phyloP scores from a whole-genome alignment of 2,113 vertebrate species.

The Alaudala cheleensis region DNA sequence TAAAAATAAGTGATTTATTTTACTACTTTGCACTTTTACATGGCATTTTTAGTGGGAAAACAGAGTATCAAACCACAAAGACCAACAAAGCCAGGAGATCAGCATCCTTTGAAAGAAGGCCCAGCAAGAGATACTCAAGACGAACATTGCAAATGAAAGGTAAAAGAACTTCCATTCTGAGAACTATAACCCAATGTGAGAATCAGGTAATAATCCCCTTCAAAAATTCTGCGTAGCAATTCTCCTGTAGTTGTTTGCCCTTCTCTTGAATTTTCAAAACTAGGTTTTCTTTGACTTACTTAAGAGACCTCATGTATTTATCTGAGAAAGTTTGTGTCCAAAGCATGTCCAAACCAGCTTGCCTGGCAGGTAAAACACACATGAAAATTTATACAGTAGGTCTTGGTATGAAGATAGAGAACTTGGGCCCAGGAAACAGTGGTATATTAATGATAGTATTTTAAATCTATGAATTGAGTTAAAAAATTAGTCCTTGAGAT shows the following conservation, averaged over 20 bases:
- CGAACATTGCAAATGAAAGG: conserved; percentile 89
- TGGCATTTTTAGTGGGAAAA: conserved; percentile 85
- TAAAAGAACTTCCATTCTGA: conserved; percentile 40
- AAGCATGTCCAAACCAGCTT: background rate
- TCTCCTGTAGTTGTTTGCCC: background rate
- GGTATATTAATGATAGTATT: background rate
- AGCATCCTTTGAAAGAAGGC: conserved; percentile 93
- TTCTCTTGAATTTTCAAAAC: background rate
- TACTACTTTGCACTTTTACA: background rate
- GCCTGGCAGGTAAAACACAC: background rate
- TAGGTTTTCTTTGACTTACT: background rate
- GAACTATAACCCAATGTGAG: background rate
- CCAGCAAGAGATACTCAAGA: conserved; percentile 94
- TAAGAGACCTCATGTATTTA: background rate
- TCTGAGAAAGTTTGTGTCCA: background rate
- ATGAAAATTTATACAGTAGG: background rate
- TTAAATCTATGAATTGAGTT: background rate
- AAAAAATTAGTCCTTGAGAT: background rate
- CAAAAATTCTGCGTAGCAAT: background rate
- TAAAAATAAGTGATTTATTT: background rate
- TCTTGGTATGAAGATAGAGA: background rate
- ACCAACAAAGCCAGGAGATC: conserved; percentile 92
- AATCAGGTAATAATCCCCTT: background rate
- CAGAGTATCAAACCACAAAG: conserved; percentile 99
- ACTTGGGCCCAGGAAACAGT: background rate